Conservation (phyloP, 1,140 invertebrate species). For the Atta cephalotes region DNA sequence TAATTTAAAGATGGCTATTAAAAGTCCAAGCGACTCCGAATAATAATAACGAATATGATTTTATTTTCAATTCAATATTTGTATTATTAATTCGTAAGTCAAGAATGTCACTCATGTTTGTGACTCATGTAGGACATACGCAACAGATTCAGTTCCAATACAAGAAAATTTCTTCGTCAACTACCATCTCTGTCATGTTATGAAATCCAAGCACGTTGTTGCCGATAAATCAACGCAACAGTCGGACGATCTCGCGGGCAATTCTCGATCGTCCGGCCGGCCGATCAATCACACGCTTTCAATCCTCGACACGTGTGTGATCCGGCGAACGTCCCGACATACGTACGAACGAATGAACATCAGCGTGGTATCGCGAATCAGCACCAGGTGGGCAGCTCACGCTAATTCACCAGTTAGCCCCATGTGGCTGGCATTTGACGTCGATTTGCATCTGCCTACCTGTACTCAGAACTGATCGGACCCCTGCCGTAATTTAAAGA, state of each 20-base stretch:
- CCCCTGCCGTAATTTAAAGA: conserved; percentile 4
- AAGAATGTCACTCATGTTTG: not conserved
- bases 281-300: conserved; percentile 51
- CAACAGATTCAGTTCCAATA: conserved; percentile 4
- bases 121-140: not conserved
- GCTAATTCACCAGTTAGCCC: conserved; percentile 53
- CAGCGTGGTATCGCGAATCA: conserved; percentile 47
- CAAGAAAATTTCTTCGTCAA: not conserved
- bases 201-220: conserved; percentile 41
- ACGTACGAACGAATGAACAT: conserved; percentile 42
- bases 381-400: conserved; percentile 48
- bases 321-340: conserved; percentile 36
- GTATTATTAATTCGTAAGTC: not conserved
- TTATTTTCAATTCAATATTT: not conserved
- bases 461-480: not conserved
- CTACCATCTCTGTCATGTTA: conserved; percentile 35
- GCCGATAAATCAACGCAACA: conserved; percentile 59
- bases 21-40: not conserved
- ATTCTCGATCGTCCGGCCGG: conserved; percentile 42
- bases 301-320: conserved; percentile 48
- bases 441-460: conserved; percentile 52
- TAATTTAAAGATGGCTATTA: not conserved
- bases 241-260: conserved; percentile 41
- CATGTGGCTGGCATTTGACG: conserved; percentile 3
- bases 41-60: not conserved